Evolutionary conservation across 2,797 vertebrate species (phyloP), one percentile per base, ranked within the genome.

Genomic region (Balearica regulorum): DNA sequence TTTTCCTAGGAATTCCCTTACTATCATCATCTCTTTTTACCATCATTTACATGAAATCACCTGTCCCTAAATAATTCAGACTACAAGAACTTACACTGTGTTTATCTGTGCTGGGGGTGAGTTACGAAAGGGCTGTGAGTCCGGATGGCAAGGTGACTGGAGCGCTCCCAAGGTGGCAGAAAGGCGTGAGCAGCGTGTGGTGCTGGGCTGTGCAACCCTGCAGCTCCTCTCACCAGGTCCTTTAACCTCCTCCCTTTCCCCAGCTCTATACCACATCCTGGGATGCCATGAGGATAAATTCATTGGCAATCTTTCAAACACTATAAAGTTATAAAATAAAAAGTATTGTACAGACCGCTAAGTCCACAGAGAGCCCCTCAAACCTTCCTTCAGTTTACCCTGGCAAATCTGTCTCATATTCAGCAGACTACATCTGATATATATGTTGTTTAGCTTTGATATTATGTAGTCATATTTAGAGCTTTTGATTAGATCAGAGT

Each of bases 181-280:
- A 65, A 46, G 39, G 46, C 0, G 0, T 0, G 1, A 83, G 46
- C 35, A 43, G 31, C 0, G 0, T 15, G 29, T 4, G 35, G 11
- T 28, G 37, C 39, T 6, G 4, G 14, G 44, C 68, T 20, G n/a
- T 2, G 3, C 0, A 4, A 17, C 44, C 9, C 57, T 5, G 0
- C 24, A 5, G 29, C 14, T 69, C 25, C 48, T 44, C 51, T 24
- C 28, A 28, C 19, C 25, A 1, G 22, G 2, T 1, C 49, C 3
- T 35, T 60, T 54, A 39, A 70, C 1, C 3, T 73, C 35, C 66
- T 73, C 22, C 31, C 35, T 69, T 35, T 41, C 26, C 16, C 62
- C 1, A 83, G n/a, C 9, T 19, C 24, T 90, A 83, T 69, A 25
- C 28, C 44, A 6, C 21, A 60, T 62, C 44, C 28, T 2, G 1